Conservation (phyloP, 2,888 invertebrate species). For the Drosophila phalerata region DNA sequence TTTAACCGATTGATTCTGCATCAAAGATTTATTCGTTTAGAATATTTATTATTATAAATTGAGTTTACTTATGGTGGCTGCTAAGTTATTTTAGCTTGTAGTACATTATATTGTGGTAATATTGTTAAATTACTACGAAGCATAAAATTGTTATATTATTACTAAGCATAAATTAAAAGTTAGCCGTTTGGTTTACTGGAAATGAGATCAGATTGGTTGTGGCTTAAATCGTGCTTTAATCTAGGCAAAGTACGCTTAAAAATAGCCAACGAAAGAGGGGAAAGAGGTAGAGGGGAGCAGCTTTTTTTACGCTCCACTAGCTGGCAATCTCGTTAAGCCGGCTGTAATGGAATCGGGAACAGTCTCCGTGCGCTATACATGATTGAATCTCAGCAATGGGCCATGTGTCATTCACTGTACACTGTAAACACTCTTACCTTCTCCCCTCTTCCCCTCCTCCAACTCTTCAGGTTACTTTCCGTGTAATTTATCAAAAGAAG, state of each 20-base stretch:
- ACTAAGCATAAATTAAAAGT: not conserved
- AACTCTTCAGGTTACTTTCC: slow-evolving; percentile 12
- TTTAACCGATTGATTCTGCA: not conserved
- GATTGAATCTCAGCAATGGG: slow-evolving; percentile 61
- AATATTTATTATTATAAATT: too few species aligned
- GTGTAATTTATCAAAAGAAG: slow-evolving; percentile 36
- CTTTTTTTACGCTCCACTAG: slow-evolving; percentile 68
- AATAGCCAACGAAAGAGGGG: slow-evolving; percentile 15
- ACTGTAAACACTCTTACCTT: not conserved
- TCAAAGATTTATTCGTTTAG: too few species aligned
- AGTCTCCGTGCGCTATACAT: slow-evolving; percentile 57
- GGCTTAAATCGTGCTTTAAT: slow-evolving; percentile 9
- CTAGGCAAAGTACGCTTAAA: slow-evolving; percentile 25
- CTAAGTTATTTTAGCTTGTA: too few species aligned
- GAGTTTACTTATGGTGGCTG: too few species aligned
- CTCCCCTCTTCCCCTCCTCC: not conserved
- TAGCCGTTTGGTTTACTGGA: not conserved
- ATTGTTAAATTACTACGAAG: too few species aligned
- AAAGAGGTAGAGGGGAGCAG: slow-evolving; percentile 1
- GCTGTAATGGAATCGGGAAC: slow-evolving; percentile 63
- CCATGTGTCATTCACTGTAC: slow-evolving; percentile 22
- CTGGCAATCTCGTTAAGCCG: slow-evolving; percentile 63
- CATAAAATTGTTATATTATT: too few species aligned
- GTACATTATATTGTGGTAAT: too few species aligned
- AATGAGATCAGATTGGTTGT: slow-evolving; percentile 21